phyloP scores from a whole-genome alignment of 2,888 invertebrate genomes.

The Slavum lentiscoides region DNA sequence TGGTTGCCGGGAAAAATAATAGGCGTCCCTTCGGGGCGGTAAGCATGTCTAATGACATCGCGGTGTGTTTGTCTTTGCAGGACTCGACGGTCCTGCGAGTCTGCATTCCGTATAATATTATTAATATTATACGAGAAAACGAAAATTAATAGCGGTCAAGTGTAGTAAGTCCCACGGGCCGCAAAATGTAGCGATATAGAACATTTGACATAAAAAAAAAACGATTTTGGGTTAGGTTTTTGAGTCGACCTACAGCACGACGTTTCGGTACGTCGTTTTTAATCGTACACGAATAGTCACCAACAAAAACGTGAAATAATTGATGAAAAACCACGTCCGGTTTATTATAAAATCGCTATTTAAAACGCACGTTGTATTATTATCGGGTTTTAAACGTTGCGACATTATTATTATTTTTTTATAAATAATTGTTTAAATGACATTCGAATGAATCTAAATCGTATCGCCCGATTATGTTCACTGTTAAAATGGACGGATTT shows the following conservation, averaged over 20 bases:
- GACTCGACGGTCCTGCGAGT: neutral
- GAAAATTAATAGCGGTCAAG: constrained; percentile 41
- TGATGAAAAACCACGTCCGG: neutral
- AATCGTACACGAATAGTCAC: no score
- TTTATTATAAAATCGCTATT: no score
- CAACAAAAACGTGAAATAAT: neutral
- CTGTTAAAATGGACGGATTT: no score
- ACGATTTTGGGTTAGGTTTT: neutral
- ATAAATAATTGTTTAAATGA: no score
- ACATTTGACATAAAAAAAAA: neutral
- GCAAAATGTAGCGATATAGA: neutral
- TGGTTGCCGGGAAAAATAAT: constrained; percentile 26
- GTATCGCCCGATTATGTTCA: no score
- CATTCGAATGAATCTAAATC: no score
- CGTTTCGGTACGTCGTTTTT: neutral
- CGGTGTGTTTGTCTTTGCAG: constrained; percentile 40
- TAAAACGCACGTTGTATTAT: no score
- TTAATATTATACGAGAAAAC: constrained; percentile 9
- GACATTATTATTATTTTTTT: no score
- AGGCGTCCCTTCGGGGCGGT: constrained; percentile 19
- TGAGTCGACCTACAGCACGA: neutral
- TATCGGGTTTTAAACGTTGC: no score
- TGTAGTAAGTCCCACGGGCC: neutral
- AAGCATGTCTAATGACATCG: constrained; percentile 33
- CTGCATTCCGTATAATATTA: neutral